Percentiles rank a stretch among this genome's conserved stretches.
Conservation (phyloP, 2,888 invertebrate genomes). For the Nemurella pictetii region DNA sequence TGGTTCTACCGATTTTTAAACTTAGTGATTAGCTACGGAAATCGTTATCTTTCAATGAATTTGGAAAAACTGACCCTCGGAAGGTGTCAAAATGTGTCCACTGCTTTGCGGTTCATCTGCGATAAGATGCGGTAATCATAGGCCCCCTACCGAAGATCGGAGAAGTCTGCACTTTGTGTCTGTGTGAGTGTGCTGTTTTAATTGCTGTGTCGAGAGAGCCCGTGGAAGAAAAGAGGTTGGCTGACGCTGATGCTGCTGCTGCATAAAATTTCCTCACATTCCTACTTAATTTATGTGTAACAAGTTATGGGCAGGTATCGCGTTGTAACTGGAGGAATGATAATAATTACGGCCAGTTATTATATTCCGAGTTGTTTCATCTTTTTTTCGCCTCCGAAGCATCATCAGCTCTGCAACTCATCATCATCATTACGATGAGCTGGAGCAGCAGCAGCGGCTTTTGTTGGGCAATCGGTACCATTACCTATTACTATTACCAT, state of each 20-base stretch:
- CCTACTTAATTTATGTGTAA: background rate
- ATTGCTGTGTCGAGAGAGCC: background rate
- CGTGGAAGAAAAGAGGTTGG: background rate
- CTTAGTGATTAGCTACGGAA: too few relatives aligned
- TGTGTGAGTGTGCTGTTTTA: background rate
- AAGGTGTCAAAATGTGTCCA: too few relatives aligned
- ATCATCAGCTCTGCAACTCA: background rate
- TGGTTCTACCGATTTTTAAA: too few relatives aligned
- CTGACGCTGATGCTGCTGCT: background rate
- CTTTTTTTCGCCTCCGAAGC: background rate
- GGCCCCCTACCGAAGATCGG: too few relatives aligned
- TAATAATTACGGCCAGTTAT: background rate
- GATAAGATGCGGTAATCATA: too few relatives aligned
- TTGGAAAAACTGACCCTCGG: too few relatives aligned
- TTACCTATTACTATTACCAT: too few relatives aligned
- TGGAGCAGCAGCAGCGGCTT: background rate
- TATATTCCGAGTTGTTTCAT: background rate
- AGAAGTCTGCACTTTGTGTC: too few relatives aligned
- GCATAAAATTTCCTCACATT: background rate
- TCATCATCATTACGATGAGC: background rate
- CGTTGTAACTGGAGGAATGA: background rate
- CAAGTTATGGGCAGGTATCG: background rate
- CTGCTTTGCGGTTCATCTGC: too few relatives aligned
- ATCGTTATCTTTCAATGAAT: too few relatives aligned
- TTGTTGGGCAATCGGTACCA: background rate